These are phyloP conservation scores for Apogon talboti DNA, from an alignment of 2,797 vertebrate genomes.

Conservation along the genomic window DNA sequence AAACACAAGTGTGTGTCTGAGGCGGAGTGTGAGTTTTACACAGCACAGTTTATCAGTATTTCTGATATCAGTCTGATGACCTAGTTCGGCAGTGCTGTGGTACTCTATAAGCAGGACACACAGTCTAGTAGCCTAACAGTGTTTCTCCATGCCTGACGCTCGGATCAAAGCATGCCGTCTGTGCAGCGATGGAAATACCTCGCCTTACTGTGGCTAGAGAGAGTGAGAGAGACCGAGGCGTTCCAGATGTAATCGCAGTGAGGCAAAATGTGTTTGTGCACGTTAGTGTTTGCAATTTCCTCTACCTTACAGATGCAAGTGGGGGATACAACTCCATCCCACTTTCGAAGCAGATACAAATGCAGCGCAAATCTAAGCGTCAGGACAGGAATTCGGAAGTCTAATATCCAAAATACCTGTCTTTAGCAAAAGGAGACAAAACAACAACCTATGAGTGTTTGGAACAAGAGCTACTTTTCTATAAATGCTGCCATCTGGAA, in stretches of 20 bases:
- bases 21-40: constrained; percentile 1
- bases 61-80: constrained; percentile 14
- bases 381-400: constrained; percentile 24
- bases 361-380: not conserved
- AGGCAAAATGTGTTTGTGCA: not conserved
- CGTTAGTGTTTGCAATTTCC: constrained; percentile 6
- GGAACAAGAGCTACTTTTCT: constrained; percentile 41
- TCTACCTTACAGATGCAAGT: not conserved
- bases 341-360: constrained; percentile 14
- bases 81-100: constrained; percentile 9
- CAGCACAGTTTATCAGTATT: not conserved
- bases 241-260: constrained; percentile 16
- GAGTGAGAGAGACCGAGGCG: constrained; percentile 19
- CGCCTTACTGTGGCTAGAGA: constrained; percentile 4
- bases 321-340: constrained; percentile 1
- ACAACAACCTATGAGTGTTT: not conserved
- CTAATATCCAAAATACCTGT: constrained; percentile 3
- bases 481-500: constrained; percentile 56
- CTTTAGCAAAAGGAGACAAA: constrained; percentile 4
- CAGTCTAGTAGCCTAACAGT: not conserved
- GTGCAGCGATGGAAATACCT: constrained; percentile 25
- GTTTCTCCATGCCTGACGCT: constrained; percentile 17
- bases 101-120: constrained; percentile 11
- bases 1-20: not conserved
- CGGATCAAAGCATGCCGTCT: constrained; percentile 9